Percentiles rank a stretch among this genome's conserved stretches.
These are phyloP conservation scores for Passer montanus DNA, from an alignment of 2,113 vertebrate species.

Conservation along the genomic window DNA sequence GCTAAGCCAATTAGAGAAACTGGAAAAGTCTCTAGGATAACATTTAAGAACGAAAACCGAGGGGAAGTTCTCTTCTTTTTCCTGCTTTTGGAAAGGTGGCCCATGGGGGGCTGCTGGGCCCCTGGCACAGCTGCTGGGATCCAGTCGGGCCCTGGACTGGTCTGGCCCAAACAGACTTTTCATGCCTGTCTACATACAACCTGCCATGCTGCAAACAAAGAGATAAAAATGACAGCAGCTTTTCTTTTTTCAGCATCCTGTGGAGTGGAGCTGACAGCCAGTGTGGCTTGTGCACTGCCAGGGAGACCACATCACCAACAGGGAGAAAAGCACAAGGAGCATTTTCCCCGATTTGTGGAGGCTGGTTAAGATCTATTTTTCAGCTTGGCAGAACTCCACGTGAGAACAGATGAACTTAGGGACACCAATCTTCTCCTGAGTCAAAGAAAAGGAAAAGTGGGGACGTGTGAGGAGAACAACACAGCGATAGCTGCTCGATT, in stretches of 20 bases:
- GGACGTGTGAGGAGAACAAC: background rate
- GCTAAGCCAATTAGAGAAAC: background rate
- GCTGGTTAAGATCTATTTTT: background rate
- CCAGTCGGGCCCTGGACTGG: fast-evolving
- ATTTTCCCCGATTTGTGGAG: fast-evolving
- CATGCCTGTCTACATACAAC: too few relatives aligned
- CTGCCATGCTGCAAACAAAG: background rate
- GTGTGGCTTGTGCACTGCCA: fast-evolving
- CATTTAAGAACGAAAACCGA: fast-evolving
- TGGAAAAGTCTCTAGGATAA: background rate
- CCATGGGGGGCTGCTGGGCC: fast-evolving
- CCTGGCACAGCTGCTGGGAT: background rate
- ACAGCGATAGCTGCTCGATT: fast-evolving
- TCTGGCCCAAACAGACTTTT: background rate
- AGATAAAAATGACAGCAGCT: background rate
- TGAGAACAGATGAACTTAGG: background rate
- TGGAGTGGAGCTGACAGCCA: fast-evolving
- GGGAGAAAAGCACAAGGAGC: background rate
- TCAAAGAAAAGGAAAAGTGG: background rate
- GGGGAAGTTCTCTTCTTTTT: background rate
- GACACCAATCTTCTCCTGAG: background rate
- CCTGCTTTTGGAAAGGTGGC: background rate
- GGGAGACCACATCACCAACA: background rate
- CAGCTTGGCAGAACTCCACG: background rate
- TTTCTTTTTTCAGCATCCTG: background rate